Evolutionary conservation across 2,113 vertebrate species (phyloP).

Genomic region (Poecilia latipinna): DNA sequence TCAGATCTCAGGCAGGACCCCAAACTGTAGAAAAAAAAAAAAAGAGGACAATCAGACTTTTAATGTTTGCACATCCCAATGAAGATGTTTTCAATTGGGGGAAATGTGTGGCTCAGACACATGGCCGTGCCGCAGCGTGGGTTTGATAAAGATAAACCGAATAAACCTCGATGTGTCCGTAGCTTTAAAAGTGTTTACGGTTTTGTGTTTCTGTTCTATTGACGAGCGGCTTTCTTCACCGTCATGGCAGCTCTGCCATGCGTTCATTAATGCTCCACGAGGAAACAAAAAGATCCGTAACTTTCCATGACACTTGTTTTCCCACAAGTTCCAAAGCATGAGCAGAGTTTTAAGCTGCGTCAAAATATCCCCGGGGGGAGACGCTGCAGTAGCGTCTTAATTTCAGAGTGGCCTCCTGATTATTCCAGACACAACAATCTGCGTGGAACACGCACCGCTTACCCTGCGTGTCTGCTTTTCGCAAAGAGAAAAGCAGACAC

Average conservation of each 20-base stretch:
- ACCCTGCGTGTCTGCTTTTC: not conserved
- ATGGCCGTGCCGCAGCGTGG: conserved; percentile 30
- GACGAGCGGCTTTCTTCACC: not conserved
- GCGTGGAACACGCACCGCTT: not conserved
- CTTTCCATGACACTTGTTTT: conserved; percentile 6
- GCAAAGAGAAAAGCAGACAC: not conserved
- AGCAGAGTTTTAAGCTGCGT: not conserved
- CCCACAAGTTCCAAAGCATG: too few species aligned
- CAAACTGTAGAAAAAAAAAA: conserved; percentile 31
- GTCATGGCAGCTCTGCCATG: conserved; percentile 27
- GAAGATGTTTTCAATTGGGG: conserved; percentile 66
- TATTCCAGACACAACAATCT: not conserved
- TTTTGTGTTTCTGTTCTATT: not conserved
- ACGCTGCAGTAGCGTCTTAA: not conserved
- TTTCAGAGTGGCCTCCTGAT: not conserved
- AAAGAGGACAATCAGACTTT: conserved; percentile 25
- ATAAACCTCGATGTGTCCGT: conserved; percentile 42
- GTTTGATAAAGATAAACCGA: conserved; percentile 56
- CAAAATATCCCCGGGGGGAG: conserved; percentile 2
- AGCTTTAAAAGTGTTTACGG: conserved; percentile 32
- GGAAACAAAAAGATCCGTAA: conserved; percentile 26
- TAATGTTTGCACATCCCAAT: conserved; percentile 61
- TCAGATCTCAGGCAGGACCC: conserved; percentile 57
- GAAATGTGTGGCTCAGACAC: conserved; percentile 45
- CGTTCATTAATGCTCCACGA: conserved; percentile 42